Conservation (phyloP, 2,113 vertebrate genomes). For the zebrafish (Danio rerio) region GRCz12tu NC_133198.1:42311501-42312000, state of each 20-base stretch:
- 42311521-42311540: background rate
- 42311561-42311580: conserved; percentile 15
- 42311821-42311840: background rate
- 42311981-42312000: conserved; percentile 56
- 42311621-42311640: no score
- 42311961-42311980: conserved; percentile 14
- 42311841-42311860: background rate
- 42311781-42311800: no score
- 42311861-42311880: background rate
- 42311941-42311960: conserved; percentile 24
- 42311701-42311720: no score
- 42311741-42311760: no score
- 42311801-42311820: background rate
- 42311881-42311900: background rate
- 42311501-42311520: background rate
- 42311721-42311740: no score
- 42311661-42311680: no score
- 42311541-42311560: background rate
- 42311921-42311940: conserved; percentile 18
- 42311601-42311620: no score
- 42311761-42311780: no score
- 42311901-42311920: background rate
- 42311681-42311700: no score
- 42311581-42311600: no score
- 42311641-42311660: no score